phyloP scores from a whole-genome alignment of 2,888 invertebrate genomes.

The Anticlea derivata region DNA sequence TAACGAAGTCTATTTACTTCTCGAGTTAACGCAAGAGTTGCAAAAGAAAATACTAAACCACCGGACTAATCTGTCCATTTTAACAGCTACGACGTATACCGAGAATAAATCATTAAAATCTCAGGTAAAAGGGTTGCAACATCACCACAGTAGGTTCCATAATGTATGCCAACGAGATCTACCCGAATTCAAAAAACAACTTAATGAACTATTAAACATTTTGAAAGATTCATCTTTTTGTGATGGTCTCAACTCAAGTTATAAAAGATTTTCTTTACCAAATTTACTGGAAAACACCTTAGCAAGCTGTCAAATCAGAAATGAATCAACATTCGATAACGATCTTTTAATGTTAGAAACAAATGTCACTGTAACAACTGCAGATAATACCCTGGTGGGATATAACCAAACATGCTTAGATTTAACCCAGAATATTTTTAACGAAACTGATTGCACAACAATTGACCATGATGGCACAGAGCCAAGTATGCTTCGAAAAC shows the following conservation, averaged over 20 bases:
- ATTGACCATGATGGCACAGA: slow-evolving; percentile 45
- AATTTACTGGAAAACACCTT: slow-evolving; percentile 60
- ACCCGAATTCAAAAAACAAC: slow-evolving; percentile 65
- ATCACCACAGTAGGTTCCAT: slow-evolving; percentile 67
- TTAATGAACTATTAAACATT: slow-evolving; percentile 58
- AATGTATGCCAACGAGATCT: slow-evolving; percentile 73
- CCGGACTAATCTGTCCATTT: slow-evolving; percentile 68
- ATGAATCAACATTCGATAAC: slow-evolving; percentile 70
- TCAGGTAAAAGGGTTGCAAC: slow-evolving; percentile 68
- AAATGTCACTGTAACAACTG: slow-evolving; percentile 65
- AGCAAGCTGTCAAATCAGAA: slow-evolving; percentile 53
- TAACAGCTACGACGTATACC: slow-evolving; percentile 73
- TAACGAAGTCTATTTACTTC: slow-evolving; percentile 58
- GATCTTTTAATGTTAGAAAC: slow-evolving; percentile 76
- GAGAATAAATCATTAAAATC: slow-evolving; percentile 72
- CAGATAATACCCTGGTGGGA: slow-evolving; percentile 62
- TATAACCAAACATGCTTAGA: slow-evolving; percentile 69
- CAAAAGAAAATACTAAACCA: slow-evolving; percentile 70
- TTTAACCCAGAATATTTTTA: slow-evolving; percentile 56
- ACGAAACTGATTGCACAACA: slow-evolving; percentile 59
- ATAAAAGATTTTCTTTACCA: slow-evolving; percentile 66
- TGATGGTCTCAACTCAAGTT: slow-evolving; percentile 48
- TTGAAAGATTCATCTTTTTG: slow-evolving; percentile 48
- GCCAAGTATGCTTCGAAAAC: slow-evolving; percentile 38
- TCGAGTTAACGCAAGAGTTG: slow-evolving; percentile 61